Evolutionary conservation across 2,113 vertebrate species (phyloP).

Genomic region (Zosterops japonicus): DNA sequence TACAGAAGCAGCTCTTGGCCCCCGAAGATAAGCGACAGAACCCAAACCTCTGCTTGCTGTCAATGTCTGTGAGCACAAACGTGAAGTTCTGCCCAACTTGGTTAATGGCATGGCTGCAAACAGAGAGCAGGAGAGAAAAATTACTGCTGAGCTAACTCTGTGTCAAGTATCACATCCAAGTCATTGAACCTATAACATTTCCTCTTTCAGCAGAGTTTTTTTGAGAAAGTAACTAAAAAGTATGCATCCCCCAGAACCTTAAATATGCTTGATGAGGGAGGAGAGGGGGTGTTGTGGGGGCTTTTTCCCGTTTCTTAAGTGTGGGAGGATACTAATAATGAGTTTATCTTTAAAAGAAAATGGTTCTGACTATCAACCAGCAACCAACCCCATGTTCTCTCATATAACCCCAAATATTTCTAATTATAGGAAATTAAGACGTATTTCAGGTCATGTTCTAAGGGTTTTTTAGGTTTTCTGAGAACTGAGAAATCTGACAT

Average conservation of each 20-base stretch:
- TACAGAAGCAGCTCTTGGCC: constrained; percentile 91
- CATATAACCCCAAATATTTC: background rate
- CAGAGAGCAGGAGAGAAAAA: constrained; percentile 46
- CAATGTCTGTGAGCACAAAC: constrained; percentile 97
- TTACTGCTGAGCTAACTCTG: constrained; percentile 44
- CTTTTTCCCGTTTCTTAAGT: background rate
- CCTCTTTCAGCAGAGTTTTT: constrained; percentile 46
- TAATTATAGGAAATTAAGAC: background rate
- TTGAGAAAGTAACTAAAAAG: constrained; percentile 35
- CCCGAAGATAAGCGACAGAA: constrained; percentile 97
- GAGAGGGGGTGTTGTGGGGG: background rate
- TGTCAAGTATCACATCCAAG: constrained; percentile 64
- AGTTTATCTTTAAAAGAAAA: background rate
- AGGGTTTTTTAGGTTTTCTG: background rate
- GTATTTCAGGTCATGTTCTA: background rate
- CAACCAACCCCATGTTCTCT: background rate
- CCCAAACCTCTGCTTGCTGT: constrained; percentile 98
- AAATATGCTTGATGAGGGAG: background rate
- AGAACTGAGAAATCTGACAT: background rate
- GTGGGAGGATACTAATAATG: background rate
- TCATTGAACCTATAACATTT: constrained; percentile 70
- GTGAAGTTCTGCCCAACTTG: constrained; percentile 98
- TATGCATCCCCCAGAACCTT: constrained; percentile 21
- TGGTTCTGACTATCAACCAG: background rate
- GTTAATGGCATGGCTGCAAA: constrained; percentile 84